These are phyloP conservation scores for Megathymus violae DNA, from an alignment of 1,140 invertebrate genomes.

Conservation along the genomic window DNA sequence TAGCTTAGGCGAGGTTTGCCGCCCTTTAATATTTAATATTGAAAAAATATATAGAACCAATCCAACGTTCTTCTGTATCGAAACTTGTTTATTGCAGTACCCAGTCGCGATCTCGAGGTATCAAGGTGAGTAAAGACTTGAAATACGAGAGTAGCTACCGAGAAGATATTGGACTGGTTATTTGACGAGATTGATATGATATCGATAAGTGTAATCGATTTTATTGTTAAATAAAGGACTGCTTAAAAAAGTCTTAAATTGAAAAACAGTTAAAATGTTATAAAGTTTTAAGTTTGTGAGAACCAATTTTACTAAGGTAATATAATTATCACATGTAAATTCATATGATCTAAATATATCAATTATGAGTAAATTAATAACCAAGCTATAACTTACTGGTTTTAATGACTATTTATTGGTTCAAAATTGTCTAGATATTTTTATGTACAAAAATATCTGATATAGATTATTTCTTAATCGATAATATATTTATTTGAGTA, in stretches of 20 bases:
- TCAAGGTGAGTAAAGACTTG: constrained; percentile 27
- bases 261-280: too few species aligned
- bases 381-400: too few species aligned
- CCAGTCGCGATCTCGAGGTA: constrained; percentile 32
- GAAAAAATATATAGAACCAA: constrained; percentile 71
- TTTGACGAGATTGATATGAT: too few species aligned
- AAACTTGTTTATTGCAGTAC: constrained; percentile 58
- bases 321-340: too few species aligned
- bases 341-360: too few species aligned
- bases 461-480: constrained; percentile 2
- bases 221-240: too few species aligned
- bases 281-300: too few species aligned
- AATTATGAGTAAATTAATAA: too few species aligned
- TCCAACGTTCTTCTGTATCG: constrained; percentile 57
- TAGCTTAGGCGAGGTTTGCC: constrained; percentile 68
- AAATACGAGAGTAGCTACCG: neutral
- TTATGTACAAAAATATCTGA: neutral
- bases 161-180: neutral
- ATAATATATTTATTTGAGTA: constrained; percentile 10
- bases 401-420: too few species aligned
- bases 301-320: too few species aligned
- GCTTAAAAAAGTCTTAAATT: too few species aligned
- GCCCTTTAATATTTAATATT: constrained; percentile 79
- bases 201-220: too few species aligned
- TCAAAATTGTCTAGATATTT: constrained; percentile 6